Percentiles rank a stretch among this genome's conserved stretches.
phyloP scores from a whole-genome alignment of 2,113 vertebrate species.

The Phalacrocorax pelagicus region DNA sequence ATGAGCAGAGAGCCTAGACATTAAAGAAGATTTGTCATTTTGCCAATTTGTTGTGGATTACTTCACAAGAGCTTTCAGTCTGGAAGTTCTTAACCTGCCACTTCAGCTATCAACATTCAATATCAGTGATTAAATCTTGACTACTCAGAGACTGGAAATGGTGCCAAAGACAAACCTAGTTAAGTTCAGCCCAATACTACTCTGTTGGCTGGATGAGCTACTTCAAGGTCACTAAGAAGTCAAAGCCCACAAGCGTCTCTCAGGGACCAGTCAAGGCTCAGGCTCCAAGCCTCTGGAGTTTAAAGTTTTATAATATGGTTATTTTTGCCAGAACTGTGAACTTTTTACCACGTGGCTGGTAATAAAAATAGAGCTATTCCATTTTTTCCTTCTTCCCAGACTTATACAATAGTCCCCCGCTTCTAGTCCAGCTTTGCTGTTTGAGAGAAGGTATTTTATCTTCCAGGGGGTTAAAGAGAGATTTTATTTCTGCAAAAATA shows the following conservation, averaged over 20 bases:
- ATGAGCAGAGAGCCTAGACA: not conserved
- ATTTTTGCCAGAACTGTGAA: not conserved
- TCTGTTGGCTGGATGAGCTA: not conserved
- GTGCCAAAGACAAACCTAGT: constrained; percentile 19
- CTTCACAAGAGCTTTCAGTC: constrained; percentile 2
- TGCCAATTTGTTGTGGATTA: not conserved
- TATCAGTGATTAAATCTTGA: constrained; percentile 39
- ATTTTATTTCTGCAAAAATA: not conserved
- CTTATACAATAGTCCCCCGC: not conserved
- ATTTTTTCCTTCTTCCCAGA: not conserved
- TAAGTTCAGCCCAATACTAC: not conserved
- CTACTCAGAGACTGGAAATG: not conserved
- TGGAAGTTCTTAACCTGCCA: constrained; percentile 14
- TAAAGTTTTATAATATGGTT: constrained; percentile 15
- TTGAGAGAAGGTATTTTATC: not conserved
- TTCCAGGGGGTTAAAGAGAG: not conserved
- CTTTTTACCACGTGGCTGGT: not conserved
- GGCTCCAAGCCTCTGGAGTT: not conserved
- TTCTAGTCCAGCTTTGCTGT: not conserved
- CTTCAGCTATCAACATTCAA: not conserved
- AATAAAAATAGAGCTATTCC: not conserved
- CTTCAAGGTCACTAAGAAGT: not conserved
- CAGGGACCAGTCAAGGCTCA: not conserved
- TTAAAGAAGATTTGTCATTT: not conserved
- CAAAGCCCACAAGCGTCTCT: not conserved